These are phyloP conservation scores for Botia kubotai DNA, from an alignment of 2,797 vertebrate genomes.

Conservation along the genomic window DNA sequence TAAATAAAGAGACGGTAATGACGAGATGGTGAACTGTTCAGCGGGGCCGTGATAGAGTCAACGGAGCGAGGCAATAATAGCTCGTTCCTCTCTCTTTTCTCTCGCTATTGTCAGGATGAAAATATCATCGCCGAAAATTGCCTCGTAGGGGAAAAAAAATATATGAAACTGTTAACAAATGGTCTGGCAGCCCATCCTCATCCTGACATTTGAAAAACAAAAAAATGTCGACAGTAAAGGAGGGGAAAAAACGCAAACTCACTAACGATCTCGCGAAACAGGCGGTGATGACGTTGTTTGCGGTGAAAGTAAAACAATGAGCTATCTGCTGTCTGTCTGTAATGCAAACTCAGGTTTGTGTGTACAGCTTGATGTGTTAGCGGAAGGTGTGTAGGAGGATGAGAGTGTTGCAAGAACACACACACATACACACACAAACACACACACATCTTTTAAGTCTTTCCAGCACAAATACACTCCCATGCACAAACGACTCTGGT, in stretches of 20 bases:
- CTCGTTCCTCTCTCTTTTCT: slow-evolving; percentile 46
- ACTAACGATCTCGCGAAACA: slow-evolving; percentile 20
- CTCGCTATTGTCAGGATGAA: slow-evolving; percentile 61
- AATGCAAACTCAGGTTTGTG: neutral
- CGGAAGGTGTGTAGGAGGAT: slow-evolving; percentile 28
- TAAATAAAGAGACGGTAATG: slow-evolving; percentile 71
- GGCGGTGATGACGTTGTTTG: slow-evolving; percentile 39
- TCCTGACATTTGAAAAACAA: slow-evolving; percentile 56
- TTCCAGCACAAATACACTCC: slow-evolving; percentile 29
- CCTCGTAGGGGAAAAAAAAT: slow-evolving; percentile 46
- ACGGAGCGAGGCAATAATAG: slow-evolving; percentile 57
- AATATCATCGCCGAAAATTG: slow-evolving; percentile 58
- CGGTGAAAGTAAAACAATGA: slow-evolving; percentile 33
- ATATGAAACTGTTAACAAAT: slow-evolving; percentile 62
- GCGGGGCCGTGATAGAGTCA: slow-evolving; percentile 59
- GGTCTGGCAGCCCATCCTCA: slow-evolving; percentile 54
- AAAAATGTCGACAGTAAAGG: slow-evolving; percentile 14
- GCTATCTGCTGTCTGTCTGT: slow-evolving; percentile 9
- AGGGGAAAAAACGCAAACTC: slow-evolving; percentile 9
- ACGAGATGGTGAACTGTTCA: slow-evolving; percentile 65
- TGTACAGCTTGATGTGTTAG: slow-evolving; percentile 18
- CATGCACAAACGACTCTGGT: slow-evolving; percentile 21
- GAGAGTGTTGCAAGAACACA: slow-evolving; percentile 35
- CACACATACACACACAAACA: slow-evolving; percentile 1
- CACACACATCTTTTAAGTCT: slow-evolving; percentile 28